Conservation (phyloP, 2,113 vertebrate genomes). For the Antigone vipio region DNA sequence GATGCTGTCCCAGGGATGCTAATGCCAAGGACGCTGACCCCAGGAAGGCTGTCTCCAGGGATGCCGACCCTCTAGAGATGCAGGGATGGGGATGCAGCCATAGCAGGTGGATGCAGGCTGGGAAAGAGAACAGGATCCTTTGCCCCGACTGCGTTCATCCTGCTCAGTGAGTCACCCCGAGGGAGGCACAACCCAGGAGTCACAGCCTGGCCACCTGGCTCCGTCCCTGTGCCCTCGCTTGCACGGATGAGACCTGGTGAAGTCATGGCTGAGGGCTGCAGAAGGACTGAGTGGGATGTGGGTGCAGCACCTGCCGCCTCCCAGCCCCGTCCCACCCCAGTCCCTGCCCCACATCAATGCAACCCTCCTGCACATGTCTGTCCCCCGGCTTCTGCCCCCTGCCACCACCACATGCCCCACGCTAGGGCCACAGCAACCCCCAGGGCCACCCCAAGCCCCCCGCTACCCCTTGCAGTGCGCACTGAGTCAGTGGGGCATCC, state of each 20-base stretch:
- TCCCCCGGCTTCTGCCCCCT: neutral
- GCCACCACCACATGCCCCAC: neutral
- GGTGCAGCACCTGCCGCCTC: neutral
- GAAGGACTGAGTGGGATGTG: neutral
- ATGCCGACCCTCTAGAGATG: neutral
- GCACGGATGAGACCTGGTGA: accelerated
- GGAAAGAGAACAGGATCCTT: neutral
- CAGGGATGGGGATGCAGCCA: neutral
- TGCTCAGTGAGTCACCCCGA: accelerated
- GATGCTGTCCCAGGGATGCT: neutral
- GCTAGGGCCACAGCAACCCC: neutral
- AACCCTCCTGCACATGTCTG: neutral
- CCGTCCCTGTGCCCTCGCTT: neutral
- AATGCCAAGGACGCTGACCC: neutral
- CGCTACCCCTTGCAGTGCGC: accelerated
- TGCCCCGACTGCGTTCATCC: accelerated
- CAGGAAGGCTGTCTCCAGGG: neutral
- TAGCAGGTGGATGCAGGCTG: neutral
- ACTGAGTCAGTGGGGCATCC: neutral
- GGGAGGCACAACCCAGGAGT: neutral
- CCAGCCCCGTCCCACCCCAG: neutral
- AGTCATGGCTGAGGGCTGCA: neutral
- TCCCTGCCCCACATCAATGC: neutral
- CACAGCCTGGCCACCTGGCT: neutral
- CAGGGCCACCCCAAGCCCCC: neutral